Evolutionary conservation across 1,140 invertebrate genomes (phyloP).

Genomic region (Bombyx mandarina): DNA sequence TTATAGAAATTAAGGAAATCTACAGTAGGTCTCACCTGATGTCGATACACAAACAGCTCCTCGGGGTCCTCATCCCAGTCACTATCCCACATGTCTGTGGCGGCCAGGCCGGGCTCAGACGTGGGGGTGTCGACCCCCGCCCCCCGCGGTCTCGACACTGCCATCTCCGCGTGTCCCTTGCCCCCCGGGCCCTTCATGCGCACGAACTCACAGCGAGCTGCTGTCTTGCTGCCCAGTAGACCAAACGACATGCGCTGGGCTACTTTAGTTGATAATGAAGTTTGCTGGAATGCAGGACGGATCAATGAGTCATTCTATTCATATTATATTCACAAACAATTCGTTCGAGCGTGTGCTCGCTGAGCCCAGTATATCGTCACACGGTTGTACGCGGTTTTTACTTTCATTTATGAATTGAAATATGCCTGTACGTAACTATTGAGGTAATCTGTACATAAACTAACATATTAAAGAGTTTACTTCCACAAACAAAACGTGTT

Average conservation of each 20-base stretch:
- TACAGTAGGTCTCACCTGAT: slow-evolving; percentile 75
- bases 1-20: too few species aligned
- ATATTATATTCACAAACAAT: too few species aligned
- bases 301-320: too few species aligned
- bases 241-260: slow-evolving; percentile 97
- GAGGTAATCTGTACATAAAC: too few species aligned
- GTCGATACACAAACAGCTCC: slow-evolving; percentile 84
- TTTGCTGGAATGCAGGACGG: slow-evolving; percentile 74
- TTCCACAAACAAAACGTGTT: too few species aligned
- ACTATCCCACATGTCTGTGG: slow-evolving; percentile 87
- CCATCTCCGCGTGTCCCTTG: slow-evolving; percentile 98
- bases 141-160: slow-evolving; percentile 91
- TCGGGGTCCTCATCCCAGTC: slow-evolving; percentile 90
- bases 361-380: too few species aligned
- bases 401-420: too few species aligned
- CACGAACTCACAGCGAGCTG: slow-evolving; percentile 95
- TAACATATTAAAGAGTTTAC: too few species aligned
- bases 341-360: too few species aligned
- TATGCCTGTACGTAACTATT: too few species aligned
- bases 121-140: slow-evolving; percentile 95
- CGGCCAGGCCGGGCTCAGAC: slow-evolving; percentile 90
- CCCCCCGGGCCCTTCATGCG: slow-evolving; percentile 97
- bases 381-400: too few species aligned
- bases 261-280: slow-evolving; percentile 93
- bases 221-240: slow-evolving; percentile 79